phyloP scores from a whole-genome alignment of 2,113 vertebrate species.

The Gobiocypris rarus region DNA sequence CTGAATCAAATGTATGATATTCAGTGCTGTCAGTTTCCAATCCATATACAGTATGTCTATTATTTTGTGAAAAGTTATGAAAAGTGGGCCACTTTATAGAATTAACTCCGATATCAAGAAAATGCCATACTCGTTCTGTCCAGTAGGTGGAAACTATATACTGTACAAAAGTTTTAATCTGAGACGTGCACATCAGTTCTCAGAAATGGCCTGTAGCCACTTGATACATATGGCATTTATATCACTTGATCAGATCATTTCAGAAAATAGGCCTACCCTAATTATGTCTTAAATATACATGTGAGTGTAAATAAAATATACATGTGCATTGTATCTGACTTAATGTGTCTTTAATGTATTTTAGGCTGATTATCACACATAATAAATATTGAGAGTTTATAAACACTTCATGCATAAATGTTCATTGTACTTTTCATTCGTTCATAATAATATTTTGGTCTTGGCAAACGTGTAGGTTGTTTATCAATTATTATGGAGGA shows the following conservation, averaged over 20 bases:
- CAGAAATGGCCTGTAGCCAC: background rate
- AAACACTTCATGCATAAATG: background rate
- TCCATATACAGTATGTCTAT: too few species aligned
- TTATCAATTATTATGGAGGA: background rate
- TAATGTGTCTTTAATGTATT: background rate
- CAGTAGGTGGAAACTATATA: conserved; percentile 36
- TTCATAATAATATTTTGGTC: background rate
- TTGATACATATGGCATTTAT: background rate
- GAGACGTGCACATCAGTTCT: background rate
- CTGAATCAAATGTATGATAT: too few species aligned
- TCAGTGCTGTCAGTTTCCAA: too few species aligned
- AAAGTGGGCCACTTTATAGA: background rate
- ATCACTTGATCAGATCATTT: background rate
- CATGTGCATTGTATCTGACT: background rate
- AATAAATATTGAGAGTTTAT: background rate
- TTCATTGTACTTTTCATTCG: background rate
- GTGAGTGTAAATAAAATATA: too few species aligned
- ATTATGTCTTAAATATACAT: background rate
- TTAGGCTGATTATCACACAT: background rate
- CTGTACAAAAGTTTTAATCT: background rate
- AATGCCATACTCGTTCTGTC: background rate
- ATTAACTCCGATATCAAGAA: background rate
- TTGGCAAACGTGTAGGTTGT: background rate
- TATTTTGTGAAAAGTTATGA: too few species aligned
- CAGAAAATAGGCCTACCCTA: background rate